These are phyloP conservation scores for Ceratoteleas bidentatus DNA, from an alignment of 1,140 invertebrate genomes.

Conservation along the genomic window DNA sequence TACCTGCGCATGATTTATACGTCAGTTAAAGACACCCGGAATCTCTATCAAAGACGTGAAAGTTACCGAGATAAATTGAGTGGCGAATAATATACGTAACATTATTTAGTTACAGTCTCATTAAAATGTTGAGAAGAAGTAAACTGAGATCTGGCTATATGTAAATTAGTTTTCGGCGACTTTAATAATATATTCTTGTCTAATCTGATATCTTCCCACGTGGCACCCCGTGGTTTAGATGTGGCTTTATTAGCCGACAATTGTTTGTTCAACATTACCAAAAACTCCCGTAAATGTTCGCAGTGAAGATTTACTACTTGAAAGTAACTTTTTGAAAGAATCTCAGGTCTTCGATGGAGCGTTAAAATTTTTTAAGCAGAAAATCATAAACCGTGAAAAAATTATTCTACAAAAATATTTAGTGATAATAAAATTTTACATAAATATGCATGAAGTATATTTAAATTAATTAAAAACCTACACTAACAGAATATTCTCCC, in stretches of 20 bases:
- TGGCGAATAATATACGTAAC: constrained; percentile 31
- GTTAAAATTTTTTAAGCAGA: constrained; percentile 62
- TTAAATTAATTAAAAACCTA: no score
- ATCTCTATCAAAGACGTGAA: constrained; percentile 6
- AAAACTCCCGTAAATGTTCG: constrained; percentile 80
- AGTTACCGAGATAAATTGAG: constrained; percentile 31
- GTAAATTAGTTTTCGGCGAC: constrained; percentile 65
- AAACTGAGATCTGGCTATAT: constrained; percentile 48
- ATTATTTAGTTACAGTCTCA: constrained; percentile 53
- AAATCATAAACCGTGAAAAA: constrained; percentile 40
- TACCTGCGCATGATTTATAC: constrained; percentile 27
- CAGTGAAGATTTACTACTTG: constrained; percentile 77
- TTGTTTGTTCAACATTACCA: constrained; percentile 82
- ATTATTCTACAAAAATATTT: constrained; percentile 29
- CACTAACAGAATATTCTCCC: no score
- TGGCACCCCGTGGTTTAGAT: constrained; percentile 76
- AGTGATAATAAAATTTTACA: not conserved
- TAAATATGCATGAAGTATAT: no score
- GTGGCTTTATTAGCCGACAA: constrained; percentile 81
- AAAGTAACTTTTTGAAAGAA: constrained; percentile 60
- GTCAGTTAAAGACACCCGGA: constrained; percentile 35
- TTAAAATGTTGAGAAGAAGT: constrained; percentile 58
- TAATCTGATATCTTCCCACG: constrained; percentile 78
- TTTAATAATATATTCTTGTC: constrained; percentile 68
- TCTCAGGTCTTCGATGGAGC: constrained; percentile 35